Evolutionary conservation across 2,113 vertebrate genomes (phyloP).

Genomic region (Perca flavescens): DNA sequence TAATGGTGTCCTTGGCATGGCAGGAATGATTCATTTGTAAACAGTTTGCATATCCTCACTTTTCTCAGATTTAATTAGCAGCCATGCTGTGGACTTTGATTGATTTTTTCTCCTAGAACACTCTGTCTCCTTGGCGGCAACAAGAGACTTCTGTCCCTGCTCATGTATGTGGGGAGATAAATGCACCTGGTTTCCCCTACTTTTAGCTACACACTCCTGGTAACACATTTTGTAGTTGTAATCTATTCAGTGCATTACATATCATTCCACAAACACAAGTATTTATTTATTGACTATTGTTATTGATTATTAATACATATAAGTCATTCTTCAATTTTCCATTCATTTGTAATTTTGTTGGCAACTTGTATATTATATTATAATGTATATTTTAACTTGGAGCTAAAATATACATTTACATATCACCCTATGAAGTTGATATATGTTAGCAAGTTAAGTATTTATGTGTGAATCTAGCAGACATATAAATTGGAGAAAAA

Average conservation of each 20-base stretch:
- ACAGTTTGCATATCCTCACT: constrained; percentile 58
- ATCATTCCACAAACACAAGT: background rate
- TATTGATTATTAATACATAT: background rate
- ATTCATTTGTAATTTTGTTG: background rate
- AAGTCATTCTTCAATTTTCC: background rate
- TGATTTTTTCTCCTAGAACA: constrained; percentile 57
- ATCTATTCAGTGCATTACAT: background rate
- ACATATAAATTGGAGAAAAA: background rate
- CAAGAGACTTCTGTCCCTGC: constrained; percentile 21
- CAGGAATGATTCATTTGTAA: constrained; percentile 54
- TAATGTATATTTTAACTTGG: too few relatives aligned
- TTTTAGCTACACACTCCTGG: background rate
- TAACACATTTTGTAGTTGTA: background rate
- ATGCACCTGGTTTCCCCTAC: constrained; percentile 14
- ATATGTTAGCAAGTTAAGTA: background rate
- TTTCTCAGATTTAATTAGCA: constrained; percentile 72
- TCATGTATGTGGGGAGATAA: constrained; percentile 41
- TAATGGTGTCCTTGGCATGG: constrained; percentile 38
- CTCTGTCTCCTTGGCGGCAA: constrained; percentile 41
- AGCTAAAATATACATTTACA: background rate
- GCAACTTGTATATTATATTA: too few relatives aligned
- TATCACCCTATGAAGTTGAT: background rate
- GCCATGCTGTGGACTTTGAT: constrained; percentile 61
- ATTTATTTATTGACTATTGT: background rate
- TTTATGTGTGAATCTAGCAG: background rate